A percentile compares a stretch with the other conserved stretches of the same genome.
These are phyloP conservation scores for Heterotilapia buettikoferi DNA, from an alignment of 2,113 vertebrate genomes.

Conservation along the genomic window DNA sequence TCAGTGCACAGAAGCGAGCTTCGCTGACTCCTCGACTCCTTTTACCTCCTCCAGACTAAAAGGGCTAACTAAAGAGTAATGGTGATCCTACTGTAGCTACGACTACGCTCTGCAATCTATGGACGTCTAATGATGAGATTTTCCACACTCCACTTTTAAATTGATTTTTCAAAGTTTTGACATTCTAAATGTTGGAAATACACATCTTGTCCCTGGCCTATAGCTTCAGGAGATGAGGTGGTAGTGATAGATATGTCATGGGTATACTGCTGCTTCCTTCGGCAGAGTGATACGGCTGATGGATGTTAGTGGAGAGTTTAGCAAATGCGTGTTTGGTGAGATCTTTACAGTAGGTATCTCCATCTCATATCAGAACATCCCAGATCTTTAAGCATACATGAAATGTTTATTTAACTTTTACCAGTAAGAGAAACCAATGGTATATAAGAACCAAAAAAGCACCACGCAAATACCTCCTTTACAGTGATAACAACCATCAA, in stretches of 20 bases:
- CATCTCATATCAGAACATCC: not conserved
- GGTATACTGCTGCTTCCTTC: not conserved
- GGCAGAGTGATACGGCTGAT: not conserved
- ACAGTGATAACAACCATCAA: not conserved
- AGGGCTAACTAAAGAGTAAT: not conserved
- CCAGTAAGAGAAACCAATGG: not conserved
- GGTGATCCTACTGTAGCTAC: not conserved
- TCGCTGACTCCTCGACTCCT: not conserved
- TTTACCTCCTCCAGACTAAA: not conserved
- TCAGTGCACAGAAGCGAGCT: not conserved
- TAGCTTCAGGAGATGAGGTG: not conserved
- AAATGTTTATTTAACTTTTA: not conserved
- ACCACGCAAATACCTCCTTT: not conserved
- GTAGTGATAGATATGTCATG: not conserved
- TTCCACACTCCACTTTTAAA: not conserved
- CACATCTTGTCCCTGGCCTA: not conserved
- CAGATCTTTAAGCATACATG: not conserved
- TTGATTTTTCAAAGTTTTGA: not conserved
- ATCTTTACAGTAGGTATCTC: not conserved
- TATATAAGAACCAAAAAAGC: not conserved
- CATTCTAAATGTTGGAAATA: not conserved
- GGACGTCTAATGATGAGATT: not conserved
- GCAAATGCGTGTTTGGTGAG: not conserved
- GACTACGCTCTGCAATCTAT: not conserved
- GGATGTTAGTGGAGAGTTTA: not conserved